phyloP scores from a whole-genome alignment of 2,113 vertebrate genomes.

The Calyptomena viridis region DNA sequence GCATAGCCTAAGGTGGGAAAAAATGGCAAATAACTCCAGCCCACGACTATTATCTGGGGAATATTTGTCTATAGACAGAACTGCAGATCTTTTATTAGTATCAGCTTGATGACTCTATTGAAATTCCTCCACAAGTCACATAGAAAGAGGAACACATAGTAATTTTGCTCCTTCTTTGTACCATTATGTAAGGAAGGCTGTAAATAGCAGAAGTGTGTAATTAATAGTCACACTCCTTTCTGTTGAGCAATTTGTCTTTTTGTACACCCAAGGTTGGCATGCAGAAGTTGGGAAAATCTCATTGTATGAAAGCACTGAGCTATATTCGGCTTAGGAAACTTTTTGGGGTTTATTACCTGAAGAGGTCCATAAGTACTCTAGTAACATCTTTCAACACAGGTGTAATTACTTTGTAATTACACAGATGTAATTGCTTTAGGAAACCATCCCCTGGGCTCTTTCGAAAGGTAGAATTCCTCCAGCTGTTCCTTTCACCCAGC shows the following conservation, averaged over 20 bases:
- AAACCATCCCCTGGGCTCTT: not conserved
- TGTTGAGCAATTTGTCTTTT: not conserved
- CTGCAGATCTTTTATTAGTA: not conserved
- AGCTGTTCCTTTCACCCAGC: not conserved
- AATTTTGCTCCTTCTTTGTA: conserved; percentile 14
- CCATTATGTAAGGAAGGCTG: not conserved
- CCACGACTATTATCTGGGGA: not conserved
- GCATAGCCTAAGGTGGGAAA: not conserved
- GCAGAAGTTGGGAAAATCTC: not conserved
- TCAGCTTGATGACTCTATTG: not conserved
- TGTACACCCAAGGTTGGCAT: not conserved
- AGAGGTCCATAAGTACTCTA: not conserved
- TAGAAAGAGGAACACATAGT: not conserved
- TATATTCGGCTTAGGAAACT: not conserved
- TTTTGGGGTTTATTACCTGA: not conserved
- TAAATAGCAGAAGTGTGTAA: conserved; percentile 19
- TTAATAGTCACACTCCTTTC: not conserved
- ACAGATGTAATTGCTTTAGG: not conserved
- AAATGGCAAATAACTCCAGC: not conserved
- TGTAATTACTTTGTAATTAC: not conserved
- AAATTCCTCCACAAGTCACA: not conserved
- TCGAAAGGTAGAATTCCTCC: not conserved
- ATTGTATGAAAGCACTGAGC: not conserved
- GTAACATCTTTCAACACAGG: not conserved
- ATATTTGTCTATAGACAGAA: not conserved